These are phyloP conservation scores for Cyphomyrmex costatus DNA, from an alignment of 1,140 invertebrate genomes.

Conservation along the genomic window DNA sequence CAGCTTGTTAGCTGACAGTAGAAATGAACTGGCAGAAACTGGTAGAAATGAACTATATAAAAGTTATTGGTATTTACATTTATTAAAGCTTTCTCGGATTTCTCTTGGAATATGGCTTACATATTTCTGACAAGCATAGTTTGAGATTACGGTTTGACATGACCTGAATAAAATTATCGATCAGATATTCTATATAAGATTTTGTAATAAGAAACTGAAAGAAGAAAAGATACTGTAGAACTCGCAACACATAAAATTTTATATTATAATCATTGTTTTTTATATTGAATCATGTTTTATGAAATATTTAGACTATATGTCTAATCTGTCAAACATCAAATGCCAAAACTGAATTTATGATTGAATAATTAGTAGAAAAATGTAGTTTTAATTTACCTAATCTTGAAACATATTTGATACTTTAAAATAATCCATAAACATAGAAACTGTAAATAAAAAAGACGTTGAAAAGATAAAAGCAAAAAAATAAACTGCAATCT, in stretches of 20 bases:
- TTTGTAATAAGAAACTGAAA: not conserved
- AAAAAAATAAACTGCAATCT: not conserved
- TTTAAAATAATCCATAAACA: not conserved
- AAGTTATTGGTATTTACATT: slow-evolving; percentile 49
- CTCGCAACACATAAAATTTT: not conserved
- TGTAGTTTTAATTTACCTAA: not conserved
- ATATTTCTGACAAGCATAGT: not conserved
- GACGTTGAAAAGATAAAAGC: not conserved
- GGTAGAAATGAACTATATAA: no score
- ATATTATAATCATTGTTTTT: not conserved
- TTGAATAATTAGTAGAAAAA: no score
- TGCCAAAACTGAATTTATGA: no score
- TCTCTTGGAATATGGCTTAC: not conserved
- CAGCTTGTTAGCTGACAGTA: slow-evolving; percentile 35
- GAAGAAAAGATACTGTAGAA: not conserved
- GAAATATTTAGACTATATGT: not conserved
- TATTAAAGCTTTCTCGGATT: slow-evolving; percentile 17
- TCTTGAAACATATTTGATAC: not conserved
- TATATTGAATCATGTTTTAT: not conserved
- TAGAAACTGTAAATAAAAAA: not conserved
- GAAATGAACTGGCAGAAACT: not conserved
- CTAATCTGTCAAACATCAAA: no score
- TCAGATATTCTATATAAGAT: not conserved
- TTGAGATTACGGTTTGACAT: not conserved
- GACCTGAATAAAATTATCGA: not conserved